Evolutionary conservation across 2,888 invertebrate genomes (phyloP), one percentile per base, ranked within the genome.

Genomic region (Caenorhabditis plicata): DNA sequence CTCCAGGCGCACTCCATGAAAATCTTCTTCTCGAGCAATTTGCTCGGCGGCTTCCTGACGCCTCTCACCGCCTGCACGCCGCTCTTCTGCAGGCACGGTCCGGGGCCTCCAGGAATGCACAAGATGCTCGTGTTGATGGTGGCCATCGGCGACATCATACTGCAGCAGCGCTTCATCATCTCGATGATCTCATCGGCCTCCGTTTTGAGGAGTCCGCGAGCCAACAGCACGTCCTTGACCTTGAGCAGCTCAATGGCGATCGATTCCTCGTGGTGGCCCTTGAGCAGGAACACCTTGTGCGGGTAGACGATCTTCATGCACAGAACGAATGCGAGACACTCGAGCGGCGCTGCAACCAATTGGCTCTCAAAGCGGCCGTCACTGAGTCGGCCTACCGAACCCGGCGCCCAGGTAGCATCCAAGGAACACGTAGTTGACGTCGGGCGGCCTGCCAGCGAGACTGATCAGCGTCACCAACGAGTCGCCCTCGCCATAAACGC

Each of bases 71-170:
- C n/a, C 11, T 52, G 45, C 19, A 53, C n/a, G 11, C 55, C 56
- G 3, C 31, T 33, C 35, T 57, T 48, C n/a, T 48, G 33, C 8
- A 73, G 31, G 22, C 42, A 39, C 8, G 66, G 64, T 4, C 73
- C 73, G 27, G 71, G 71, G 2, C 71, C 73, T 0, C 71, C 73
- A 1, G 65, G 62, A 40, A 73, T 58, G 40, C 68, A 69, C 7
- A 73, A 47, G 19, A 68, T 60, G 8, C 56, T 52, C 15, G 45
- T 31, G 43, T 58, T 46, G 29, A 71, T 15, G 32, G 33, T 5
- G 0, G 53, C 51, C 0, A 33, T 47, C 4, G 54, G 50, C 9
- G 49, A 46, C 54, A 61, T 46, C 35, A 44, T 7, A 29, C n/a
- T n/a, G n/a, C 42, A 51, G 29, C 49, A 49, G 11, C 45, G 7